These are phyloP conservation scores for Operophtera brumata DNA, from an alignment of 2,888 invertebrate species.

Conservation along the genomic window DNA sequence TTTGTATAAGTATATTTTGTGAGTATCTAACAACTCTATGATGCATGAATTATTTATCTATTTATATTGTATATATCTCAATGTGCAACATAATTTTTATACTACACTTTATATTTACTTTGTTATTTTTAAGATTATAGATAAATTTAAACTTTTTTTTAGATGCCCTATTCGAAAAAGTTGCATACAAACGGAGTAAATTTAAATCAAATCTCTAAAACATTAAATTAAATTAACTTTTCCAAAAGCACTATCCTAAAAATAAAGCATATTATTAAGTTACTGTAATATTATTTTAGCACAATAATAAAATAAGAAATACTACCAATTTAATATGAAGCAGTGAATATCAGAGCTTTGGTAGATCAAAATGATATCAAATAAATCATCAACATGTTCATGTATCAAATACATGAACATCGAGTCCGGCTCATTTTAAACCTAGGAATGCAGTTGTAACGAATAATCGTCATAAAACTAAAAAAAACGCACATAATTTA, in stretches of 20 bases:
- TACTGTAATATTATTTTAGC: too few species aligned
- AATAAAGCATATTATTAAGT: too few species aligned
- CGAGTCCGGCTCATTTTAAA: conserved; percentile 50
- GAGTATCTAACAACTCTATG: conserved; percentile 10
- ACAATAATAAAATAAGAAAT: too few species aligned
- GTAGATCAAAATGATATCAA: conserved; percentile 1
- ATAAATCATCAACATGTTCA: too few species aligned
- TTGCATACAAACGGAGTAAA: not conserved
- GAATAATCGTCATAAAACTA: conserved; percentile 16
- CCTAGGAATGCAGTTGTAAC: conserved; percentile 45
- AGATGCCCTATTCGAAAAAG: not conserved
- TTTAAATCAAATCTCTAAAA: not conserved
- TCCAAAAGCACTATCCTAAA: not conserved
- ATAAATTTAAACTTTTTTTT: not conserved
- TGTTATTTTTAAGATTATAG: not conserved
- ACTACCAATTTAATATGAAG: not conserved
- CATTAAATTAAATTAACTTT: too few species aligned
- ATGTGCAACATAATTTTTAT: not conserved
- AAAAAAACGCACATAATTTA: conserved; percentile 21
- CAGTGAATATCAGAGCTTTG: not conserved
- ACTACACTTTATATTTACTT: not conserved
- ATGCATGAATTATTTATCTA: not conserved
- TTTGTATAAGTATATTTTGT: not conserved
- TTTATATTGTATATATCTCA: not conserved
- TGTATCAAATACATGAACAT: conserved; percentile 31